Evolutionary conservation across 53 echinoderm and acorn worm species (phyloP), one percentile per base, ranked within the genome.

Genomic region (Echinometra lucunter): DNA sequence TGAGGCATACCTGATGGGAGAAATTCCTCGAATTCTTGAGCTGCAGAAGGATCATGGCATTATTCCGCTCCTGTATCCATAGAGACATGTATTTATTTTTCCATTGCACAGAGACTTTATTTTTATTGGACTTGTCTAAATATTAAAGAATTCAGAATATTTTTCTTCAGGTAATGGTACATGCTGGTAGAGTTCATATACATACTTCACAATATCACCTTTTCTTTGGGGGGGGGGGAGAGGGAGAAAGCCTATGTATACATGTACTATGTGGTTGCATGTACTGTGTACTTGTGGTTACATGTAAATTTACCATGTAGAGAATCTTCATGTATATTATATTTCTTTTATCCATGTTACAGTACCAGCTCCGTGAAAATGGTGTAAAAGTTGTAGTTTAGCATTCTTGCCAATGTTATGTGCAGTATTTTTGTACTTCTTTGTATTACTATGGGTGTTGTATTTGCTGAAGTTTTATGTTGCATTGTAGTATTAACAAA

Each of bases 321-420:
- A 47, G n/a, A 13, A n/a, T 28, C 85, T 85, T 8, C 27, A 40
- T 78, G 78, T 78, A 18, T 6, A 44, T 6, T 49, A 27, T 85
- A 28, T 47, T 47, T 28, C n/a, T 85, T n/a, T 47, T 28, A 85
- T 85, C 45, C 30, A 49, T 85, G 85, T 49, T 28, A 47, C 49
- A 85, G 85, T 85, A 78, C 85, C 85, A 85, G 45, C 81, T 42
- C 13, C 19, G 42, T 81, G 21, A 72, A 21, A 42, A 42, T 85
- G 45, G 42, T 82, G 82, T 82, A 7, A 21, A 82, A 53, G 53
- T 35, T 47, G 28, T 47, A 85, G 85, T 47, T n/a, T 85, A n/a
- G 85, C 27, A 12, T 85, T 85, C 85, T 85, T 85, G 85, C 85
- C 85, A 47, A 85, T 45, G 49, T 85, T 83, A 27, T 53, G 85